These are phyloP conservation scores for Probaryconus sp. DNA, from an alignment of 1,140 invertebrate species.

Conservation along the genomic window DNA sequence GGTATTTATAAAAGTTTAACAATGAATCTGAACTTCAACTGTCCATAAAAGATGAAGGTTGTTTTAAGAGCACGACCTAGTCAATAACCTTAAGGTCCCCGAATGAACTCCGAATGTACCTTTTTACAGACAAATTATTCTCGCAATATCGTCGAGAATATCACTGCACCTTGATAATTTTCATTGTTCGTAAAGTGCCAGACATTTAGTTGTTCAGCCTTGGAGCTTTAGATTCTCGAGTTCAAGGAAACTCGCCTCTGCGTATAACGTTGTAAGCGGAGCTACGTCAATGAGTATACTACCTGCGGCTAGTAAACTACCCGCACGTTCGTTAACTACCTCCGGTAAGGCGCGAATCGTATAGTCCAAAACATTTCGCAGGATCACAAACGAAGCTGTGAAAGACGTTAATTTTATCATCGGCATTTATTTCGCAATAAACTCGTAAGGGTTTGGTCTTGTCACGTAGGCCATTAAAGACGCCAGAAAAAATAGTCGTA, in stretches of 20 bases:
- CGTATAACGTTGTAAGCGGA: conserved; percentile 24
- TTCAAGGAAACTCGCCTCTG: conserved; percentile 18
- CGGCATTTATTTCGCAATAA: conserved; percentile 17
- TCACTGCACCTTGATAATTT: conserved; percentile 42
- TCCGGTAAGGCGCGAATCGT: conserved; percentile 44
- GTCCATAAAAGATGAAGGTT: too few species aligned
- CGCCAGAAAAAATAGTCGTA: neutral
- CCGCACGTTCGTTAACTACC: conserved; percentile 50
- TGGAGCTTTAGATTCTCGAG: conserved; percentile 8
- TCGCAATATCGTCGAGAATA: conserved; percentile 1
- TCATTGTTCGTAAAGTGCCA: conserved; percentile 38
- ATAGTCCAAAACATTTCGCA: conserved; percentile 52
- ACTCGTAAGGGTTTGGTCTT: neutral
- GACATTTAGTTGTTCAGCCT: conserved; percentile 41
- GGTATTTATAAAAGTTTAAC: too few species aligned
- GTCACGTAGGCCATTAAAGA: neutral
- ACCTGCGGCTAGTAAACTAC: conserved; percentile 46
- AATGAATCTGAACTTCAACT: too few species aligned
- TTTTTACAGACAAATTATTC: conserved; percentile 1
- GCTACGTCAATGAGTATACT: conserved; percentile 27
- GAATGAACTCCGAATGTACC: conserved; percentile 1
- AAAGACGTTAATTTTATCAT: conserved; percentile 52
- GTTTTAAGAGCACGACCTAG: too few species aligned
- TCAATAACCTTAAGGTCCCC: neutral
- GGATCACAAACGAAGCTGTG: conserved; percentile 37